Base-by-base conservation (phyloP, 2,888 invertebrate species). In the Frankliniella fusca region DNA sequence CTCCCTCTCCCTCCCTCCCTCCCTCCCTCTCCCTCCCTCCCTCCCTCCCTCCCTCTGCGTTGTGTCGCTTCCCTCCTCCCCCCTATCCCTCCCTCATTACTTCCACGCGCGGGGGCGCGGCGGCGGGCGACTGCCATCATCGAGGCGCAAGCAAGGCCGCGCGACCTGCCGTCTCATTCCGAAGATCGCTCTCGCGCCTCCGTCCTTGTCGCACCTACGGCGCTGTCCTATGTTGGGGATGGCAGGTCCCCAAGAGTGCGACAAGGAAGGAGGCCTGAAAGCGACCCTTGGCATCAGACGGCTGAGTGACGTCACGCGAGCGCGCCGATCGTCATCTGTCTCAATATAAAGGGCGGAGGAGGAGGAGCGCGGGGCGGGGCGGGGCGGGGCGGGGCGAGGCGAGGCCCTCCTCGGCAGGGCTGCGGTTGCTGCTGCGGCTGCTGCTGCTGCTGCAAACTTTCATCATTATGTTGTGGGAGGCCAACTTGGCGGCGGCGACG, bases 381-480 rank as follows among this genome's bases (percentile, higher is more conserved):
- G 70, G 70, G 70, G 61, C 7, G 61, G 15, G 61, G 61, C 20
- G 61, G 61, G 8, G 61, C 8, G 54, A 2, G 54, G 12, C 61
- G 3, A 12, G 7, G 54, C 54, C 54, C 54, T 20, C 8, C 61
- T n/a, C 61, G 15, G 20, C n/a, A 7, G 15, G 15, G 18, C 54
- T 18, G 54, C 54, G 15, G 54, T 18, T 18, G 50, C 54, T 54
- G 54, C 54, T 54, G 11, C 61, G 18, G 61, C 61, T 15, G 15
- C 61, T 61, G 61, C 61, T 18, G 61, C 61, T 61, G 61, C 12
- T 27, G 23, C n/a, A 76, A 76, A 76, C 70, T 76, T 76, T 76
- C 70, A 76, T 76, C 70, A 76, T 76, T 76, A 76, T 76, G 70
- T 76, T 76, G 70, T 76, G 70, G 70, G 70, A 23, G 70, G 23